Percentiles rank a stretch among this genome's conserved stretches.
phyloP scores from a whole-genome alignment of 1,140 invertebrate genomes.

The Temnothorax curvispinosus region DNA sequence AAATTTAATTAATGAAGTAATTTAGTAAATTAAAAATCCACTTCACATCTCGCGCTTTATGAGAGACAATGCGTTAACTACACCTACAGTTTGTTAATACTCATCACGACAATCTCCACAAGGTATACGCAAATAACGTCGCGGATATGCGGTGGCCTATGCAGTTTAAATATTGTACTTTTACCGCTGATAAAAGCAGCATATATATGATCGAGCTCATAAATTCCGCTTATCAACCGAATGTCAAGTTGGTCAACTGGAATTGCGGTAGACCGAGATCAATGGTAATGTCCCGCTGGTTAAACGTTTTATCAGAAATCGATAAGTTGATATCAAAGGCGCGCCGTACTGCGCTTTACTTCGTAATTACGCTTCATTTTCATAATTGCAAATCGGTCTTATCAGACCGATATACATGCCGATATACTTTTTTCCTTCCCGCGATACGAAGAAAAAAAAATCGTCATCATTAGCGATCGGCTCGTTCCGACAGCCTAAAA shows the following conservation, averaged over 20 bases:
- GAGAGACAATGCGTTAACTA: not conserved
- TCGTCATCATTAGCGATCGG: not conserved
- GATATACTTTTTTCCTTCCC: not conserved
- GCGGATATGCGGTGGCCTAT: not conserved
- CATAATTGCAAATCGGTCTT: slow-evolving; percentile 8
- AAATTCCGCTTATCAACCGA: slow-evolving; percentile 51
- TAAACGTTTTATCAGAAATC: slow-evolving; percentile 46
- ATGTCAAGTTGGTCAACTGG: slow-evolving; percentile 49
- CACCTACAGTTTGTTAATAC: not conserved
- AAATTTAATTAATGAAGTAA: not conserved
- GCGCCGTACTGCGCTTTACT: not conserved
- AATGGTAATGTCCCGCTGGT: slow-evolving; percentile 13
- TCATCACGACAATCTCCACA: not conserved
- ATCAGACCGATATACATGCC: not conserved
- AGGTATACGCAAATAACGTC: slow-evolving; percentile 1
- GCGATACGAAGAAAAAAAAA: not conserved
- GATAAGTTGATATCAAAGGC: slow-evolving; percentile 17
- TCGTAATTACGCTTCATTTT: not conserved
- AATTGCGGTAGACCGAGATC: slow-evolving; percentile 47
- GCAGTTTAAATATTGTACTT: slow-evolving; percentile 26
- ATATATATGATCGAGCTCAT: slow-evolving; percentile 40
- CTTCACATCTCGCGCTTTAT: not conserved
- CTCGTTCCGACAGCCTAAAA: not conserved
- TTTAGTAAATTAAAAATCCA: not conserved
- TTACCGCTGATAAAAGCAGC: slow-evolving; percentile 35